These are phyloP conservation scores for Omphaloscelis lunosa DNA, from an alignment of 2,888 invertebrate species.

Conservation along the genomic window DNA sequence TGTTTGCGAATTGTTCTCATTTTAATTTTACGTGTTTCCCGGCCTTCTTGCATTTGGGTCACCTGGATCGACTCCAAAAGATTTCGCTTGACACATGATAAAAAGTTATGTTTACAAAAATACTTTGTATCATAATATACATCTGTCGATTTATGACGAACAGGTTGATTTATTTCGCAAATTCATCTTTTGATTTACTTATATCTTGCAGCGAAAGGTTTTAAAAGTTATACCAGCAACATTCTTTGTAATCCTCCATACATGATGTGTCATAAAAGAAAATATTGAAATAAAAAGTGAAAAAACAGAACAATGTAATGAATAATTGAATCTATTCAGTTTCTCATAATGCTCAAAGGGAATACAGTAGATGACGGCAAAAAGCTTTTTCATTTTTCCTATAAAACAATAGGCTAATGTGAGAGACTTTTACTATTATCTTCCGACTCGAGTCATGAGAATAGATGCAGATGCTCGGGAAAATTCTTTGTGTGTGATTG, in stretches of 20 bases:
- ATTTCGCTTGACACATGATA: slow-evolving; percentile 76
- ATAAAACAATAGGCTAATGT: slow-evolving; percentile 76
- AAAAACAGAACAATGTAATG: slow-evolving; percentile 35
- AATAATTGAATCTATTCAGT: slow-evolving; percentile 37
- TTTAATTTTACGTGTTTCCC: slow-evolving; percentile 77
- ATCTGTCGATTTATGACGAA: slow-evolving; percentile 18
- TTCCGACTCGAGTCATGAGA: slow-evolving; percentile 65
- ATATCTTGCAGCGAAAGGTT: not conserved
- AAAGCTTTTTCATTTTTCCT: slow-evolving; percentile 66
- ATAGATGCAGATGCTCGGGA: slow-evolving; percentile 48
- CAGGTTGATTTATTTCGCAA: not conserved
- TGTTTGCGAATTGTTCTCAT: slow-evolving; percentile 77
- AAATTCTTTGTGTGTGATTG: slow-evolving; percentile 32
- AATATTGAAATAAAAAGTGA: slow-evolving; percentile 2
- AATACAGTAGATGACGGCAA: slow-evolving; percentile 39
- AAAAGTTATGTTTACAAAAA: slow-evolving; percentile 76
- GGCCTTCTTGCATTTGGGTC: slow-evolving; percentile 84
- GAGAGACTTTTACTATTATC: slow-evolving; percentile 75
- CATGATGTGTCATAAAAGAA: not conserved
- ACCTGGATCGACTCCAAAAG: slow-evolving; percentile 87
- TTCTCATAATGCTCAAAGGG: slow-evolving; percentile 44
- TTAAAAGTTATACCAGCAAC: not conserved
- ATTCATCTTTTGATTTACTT: not conserved
- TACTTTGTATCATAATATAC: slow-evolving; percentile 14
- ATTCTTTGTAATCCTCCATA: not conserved